Percentiles rank a stretch among this genome's conserved stretches.
Evolutionary conservation across 2,888 invertebrate genomes (phyloP).

Genomic region (Adineta ricciae): DNA sequence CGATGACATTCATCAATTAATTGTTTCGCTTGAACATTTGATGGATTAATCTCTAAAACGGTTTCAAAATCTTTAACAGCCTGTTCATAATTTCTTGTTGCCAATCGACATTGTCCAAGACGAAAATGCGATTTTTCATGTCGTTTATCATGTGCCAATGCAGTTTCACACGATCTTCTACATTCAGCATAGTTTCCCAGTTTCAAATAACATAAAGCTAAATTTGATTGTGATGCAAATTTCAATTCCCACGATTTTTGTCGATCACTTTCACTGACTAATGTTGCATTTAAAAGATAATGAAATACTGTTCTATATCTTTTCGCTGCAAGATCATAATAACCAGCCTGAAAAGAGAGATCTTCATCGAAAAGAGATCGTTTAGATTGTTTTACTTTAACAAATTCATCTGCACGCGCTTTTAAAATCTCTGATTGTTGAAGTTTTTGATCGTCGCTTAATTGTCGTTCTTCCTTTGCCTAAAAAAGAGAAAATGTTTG

Average conservation of each 20-base stretch:
- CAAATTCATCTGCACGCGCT: constrained; percentile 78
- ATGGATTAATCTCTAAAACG: constrained; percentile 67
- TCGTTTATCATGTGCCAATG: constrained; percentile 62
- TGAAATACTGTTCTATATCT: constrained; percentile 71
- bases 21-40: constrained; percentile 72
- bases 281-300: constrained; percentile 57
- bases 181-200: constrained; percentile 63
- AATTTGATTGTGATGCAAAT: constrained; percentile 66
- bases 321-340: constrained; percentile 67
- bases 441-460: constrained; percentile 68
- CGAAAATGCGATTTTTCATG: constrained; percentile 83
- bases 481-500: constrained; percentile 39
- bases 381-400: constrained; percentile 58
- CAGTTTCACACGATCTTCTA: constrained; percentile 65
- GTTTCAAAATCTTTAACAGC: constrained; percentile 69
- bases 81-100: constrained; percentile 64
- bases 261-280: constrained; percentile 50
- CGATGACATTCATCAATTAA: constrained; percentile 64
- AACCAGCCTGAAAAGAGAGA: constrained; percentile 52
- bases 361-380: background rate
- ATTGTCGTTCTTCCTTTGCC: constrained; percentile 69
- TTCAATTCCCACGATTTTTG: constrained; percentile 56
- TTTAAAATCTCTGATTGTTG: constrained; percentile 73
- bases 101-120: constrained; percentile 68
- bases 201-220: constrained; percentile 71